A percentile compares a stretch with the other conserved stretches of the same genome.
These are phyloP conservation scores for Connochaetes taurinus DNA, from an alignment of 2,113 vertebrate species.

Conservation along the genomic window DNA sequence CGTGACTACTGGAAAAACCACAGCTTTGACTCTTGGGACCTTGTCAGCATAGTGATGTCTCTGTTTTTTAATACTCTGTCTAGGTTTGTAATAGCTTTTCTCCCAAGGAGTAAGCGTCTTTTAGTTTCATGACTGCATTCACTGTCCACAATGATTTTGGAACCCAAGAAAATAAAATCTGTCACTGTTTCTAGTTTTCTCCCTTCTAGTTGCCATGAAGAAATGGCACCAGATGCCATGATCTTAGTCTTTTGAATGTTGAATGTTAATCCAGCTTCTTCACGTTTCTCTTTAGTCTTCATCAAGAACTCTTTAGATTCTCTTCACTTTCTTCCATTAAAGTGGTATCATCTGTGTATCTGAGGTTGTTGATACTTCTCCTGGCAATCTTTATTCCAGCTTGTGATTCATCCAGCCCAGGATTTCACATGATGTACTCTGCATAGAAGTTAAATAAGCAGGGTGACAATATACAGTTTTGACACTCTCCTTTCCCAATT, in stretches of 20 bases:
- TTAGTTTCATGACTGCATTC: not conserved
- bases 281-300: not conserved
- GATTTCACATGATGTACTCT: not conserved
- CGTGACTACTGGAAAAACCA: not conserved
- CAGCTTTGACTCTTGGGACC: not conserved
- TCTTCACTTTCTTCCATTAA: not conserved
- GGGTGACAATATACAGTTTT: not conserved
- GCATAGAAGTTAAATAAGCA: not conserved
- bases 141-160: not conserved
- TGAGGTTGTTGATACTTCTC: not conserved
- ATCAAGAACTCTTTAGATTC: not conserved
- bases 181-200: not conserved
- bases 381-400: not conserved
- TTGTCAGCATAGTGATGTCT: not conserved
- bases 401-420: not conserved
- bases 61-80: not conserved
- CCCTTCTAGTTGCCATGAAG: not conserved
- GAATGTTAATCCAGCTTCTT: not conserved
- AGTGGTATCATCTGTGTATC: not conserved
- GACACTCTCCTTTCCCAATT: not conserved
- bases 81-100: not conserved
- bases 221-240: not conserved
- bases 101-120: not conserved
- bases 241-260: not conserved
- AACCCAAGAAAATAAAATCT: not conserved